Base-by-base conservation (phyloP, 1,140 invertebrate genomes). In the Drosophila sp. region DNA sequence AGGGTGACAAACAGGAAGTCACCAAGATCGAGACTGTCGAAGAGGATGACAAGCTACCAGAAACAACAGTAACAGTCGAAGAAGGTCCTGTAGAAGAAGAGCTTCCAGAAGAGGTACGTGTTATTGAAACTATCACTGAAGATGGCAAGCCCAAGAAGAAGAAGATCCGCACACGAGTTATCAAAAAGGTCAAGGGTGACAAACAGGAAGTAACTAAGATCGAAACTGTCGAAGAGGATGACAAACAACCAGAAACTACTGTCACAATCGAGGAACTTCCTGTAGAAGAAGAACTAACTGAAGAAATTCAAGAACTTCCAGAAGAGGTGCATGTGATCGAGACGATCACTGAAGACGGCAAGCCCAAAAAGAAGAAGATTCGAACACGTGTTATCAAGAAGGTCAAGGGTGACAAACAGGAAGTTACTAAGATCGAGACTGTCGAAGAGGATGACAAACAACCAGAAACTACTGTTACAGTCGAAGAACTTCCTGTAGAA, bases 151-250 rank as follows among this genome's bases (percentile, higher is more conserved):
- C 47, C 7, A 54, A 54, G 47, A 54, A 54, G 23, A 54, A 54
- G 47, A 54, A 54, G 47, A 54, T 54, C 27, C 47, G 47, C 23
- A 54, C 47, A 54, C 47, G 47, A 0, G 47, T 54, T 27, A 54
- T 54, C 47, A 54, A 54, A 23, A 54, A 54, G 25, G 25, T 54
- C 25, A 54, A 54, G 47, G 47, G 47, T 0, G 47, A 54, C 25
- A 54, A 54, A 23, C 47, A 54, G 27, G 47, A 54, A 54, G 47
- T 54, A 25, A 54, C 47, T 5, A 54, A 54, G 47, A 54, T 54
- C 25, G 47, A 54, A 27, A 54, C 47, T 2, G 47, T 54, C 25
- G 47, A 54, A 25, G 47, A 54, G 7, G 47, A 54, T 54, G 47
- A 54, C 10, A 54, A 54, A 2, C 47, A 10, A 10, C 47, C 47